Conservation (phyloP, 2,888 invertebrate species). For the Heliconius aoede region DNA sequence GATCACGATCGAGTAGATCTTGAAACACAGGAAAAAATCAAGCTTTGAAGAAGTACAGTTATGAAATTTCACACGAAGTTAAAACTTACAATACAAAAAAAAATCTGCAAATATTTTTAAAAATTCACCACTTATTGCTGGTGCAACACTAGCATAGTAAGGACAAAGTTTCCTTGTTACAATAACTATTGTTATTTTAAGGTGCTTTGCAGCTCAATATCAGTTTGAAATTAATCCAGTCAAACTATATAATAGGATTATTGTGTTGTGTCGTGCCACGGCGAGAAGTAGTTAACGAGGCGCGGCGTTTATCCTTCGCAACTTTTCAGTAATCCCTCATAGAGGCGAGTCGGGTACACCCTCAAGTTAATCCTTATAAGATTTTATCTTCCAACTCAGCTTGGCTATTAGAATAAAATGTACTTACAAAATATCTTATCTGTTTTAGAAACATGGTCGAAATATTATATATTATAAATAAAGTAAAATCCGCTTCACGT, state of each 20-base stretch:
- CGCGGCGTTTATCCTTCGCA: constrained; percentile 40
- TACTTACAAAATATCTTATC: not conserved
- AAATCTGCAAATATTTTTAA: not conserved
- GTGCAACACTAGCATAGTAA: not conserved
- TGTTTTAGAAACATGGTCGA: not conserved
- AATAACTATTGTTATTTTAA: not conserved
- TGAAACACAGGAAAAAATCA: too few relatives aligned
- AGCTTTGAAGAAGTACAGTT: too few relatives aligned
- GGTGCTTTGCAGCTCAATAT: constrained; percentile 18
- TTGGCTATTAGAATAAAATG: constrained; percentile 15
- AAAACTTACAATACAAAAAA: too few relatives aligned
- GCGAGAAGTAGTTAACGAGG: constrained; percentile 38
- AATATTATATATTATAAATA: not conserved
- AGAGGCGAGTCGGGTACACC: constrained; percentile 34
- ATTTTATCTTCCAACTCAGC: constrained; percentile 25
- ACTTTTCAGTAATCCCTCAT: constrained; percentile 42
- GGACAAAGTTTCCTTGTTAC: not conserved
- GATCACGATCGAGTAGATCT: too few relatives aligned
- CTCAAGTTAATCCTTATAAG: constrained; percentile 33
- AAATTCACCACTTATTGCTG: not conserved
- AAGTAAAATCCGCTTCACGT: too few relatives aligned
- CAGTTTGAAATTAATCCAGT: constrained; percentile 23
- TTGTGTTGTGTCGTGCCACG: constrained; percentile 31
- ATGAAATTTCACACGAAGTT: too few relatives aligned
- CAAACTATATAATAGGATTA: constrained; percentile 43